Evolutionary conservation across 2,797 vertebrate species (phyloP).

Genomic region (Macropus fuliginosus): DNA sequence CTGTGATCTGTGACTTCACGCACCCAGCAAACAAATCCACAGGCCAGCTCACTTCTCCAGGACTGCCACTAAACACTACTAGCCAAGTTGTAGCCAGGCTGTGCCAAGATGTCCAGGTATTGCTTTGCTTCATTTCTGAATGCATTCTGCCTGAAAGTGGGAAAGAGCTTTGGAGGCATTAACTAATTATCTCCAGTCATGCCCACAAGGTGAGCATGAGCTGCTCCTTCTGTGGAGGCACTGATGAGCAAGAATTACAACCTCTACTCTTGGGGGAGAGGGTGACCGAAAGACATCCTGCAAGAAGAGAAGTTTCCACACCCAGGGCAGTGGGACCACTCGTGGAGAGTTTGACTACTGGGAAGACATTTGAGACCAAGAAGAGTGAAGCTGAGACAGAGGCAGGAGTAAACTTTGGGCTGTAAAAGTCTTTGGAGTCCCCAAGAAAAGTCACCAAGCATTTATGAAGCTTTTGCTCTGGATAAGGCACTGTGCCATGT

Average conservation of each 20-base stretch:
- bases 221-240: constrained; percentile 21
- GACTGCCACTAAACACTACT: constrained; percentile 37
- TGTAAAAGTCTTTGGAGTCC: constrained; percentile 1
- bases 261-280: background rate
- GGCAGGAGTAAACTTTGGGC: constrained; percentile 23
- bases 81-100: constrained; percentile 48
- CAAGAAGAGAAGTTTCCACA: constrained; percentile 35
- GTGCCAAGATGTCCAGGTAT: constrained; percentile 60
- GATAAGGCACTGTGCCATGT: background rate
- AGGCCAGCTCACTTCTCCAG: constrained; percentile 50
- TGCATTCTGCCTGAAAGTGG: constrained; percentile 53
- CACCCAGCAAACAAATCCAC: constrained; percentile 44
- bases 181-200: constrained; percentile 64
- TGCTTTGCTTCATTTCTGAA: constrained; percentile 61
- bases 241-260: constrained; percentile 47
- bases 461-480: background rate
- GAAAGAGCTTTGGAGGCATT: constrained; percentile 59
- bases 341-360: background rate
- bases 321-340: constrained; percentile 4
- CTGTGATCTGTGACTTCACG: constrained; percentile 31
- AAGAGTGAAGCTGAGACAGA: background rate
- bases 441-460: background rate
- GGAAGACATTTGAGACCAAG: constrained; percentile 16
- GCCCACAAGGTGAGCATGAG: constrained; percentile 48
- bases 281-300: constrained; percentile 41